Conservation (phyloP, 2,113 vertebrate genomes). For the Podarcis raffonei region DNA sequence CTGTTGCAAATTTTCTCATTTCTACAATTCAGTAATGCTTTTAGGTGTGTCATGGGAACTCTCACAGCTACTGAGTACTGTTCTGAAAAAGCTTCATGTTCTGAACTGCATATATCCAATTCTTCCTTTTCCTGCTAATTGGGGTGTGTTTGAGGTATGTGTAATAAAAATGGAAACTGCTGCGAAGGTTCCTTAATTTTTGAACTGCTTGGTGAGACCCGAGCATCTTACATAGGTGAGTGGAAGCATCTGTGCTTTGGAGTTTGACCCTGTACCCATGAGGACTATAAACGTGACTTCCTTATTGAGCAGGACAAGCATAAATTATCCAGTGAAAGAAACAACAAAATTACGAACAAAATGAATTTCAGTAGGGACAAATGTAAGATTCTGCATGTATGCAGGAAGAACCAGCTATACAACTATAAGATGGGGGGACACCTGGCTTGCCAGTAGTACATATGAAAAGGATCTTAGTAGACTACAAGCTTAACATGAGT, state of each 20-base stretch:
- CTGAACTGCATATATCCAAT: not conserved
- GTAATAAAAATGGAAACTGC: too few species aligned
- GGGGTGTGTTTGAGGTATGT: too few species aligned
- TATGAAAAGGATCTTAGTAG: too few species aligned
- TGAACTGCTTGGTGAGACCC: fast-evolving
- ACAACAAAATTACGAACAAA: too few species aligned
- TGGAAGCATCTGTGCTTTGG: too few species aligned
- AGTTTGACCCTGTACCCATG: not conserved
- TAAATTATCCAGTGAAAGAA: not conserved
- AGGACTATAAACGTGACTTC: not conserved
- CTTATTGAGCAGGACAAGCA: not conserved
- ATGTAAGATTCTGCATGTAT: too few species aligned
- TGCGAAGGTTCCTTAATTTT: not conserved
- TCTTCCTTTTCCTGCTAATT: not conserved
- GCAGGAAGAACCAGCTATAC: too few species aligned
- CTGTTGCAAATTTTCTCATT: not conserved
- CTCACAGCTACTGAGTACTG: not conserved
- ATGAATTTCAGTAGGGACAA: too few species aligned
- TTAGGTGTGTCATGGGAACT: not conserved
- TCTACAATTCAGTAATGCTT: not conserved
- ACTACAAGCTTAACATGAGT: too few species aligned
- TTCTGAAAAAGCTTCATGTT: not conserved
- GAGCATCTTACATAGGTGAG: not conserved
- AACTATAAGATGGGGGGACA: too few species aligned
- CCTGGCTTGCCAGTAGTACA: too few species aligned